Percentiles rank a stretch among this genome's conserved stretches.
Evolutionary conservation across 2,797 vertebrate genomes (phyloP).

Genomic region (Crocodylus rhombifer): DNA sequence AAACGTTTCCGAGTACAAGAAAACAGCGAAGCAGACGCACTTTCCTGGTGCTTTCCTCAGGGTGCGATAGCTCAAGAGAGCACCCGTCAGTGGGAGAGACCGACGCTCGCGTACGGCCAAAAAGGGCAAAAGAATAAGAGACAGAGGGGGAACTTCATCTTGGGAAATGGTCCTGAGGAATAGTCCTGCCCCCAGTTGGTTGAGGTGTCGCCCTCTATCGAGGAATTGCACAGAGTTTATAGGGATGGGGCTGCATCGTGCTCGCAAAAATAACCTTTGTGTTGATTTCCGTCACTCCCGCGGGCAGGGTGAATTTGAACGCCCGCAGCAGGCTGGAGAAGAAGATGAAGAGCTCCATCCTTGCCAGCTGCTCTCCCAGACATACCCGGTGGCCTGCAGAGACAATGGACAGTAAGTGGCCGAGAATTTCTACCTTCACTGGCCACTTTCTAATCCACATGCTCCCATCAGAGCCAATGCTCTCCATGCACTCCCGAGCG

Average conservation of each 20-base stretch:
- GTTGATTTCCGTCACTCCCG: neutral
- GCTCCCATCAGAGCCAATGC: neutral
- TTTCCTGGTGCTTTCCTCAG: neutral
- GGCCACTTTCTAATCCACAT: neutral
- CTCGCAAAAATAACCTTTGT: neutral
- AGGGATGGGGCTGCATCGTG: neutral
- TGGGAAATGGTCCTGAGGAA: neutral
- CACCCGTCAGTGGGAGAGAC: too few species aligned
- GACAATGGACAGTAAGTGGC: neutral
- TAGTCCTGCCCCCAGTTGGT: neutral
- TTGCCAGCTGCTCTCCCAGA: constrained; percentile 18
- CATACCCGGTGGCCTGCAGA: constrained; percentile 19
- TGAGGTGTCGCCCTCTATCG: neutral
- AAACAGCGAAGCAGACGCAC: neutral
- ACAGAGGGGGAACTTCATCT: neutral
- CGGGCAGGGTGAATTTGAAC: neutral
- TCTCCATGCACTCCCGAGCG: neutral
- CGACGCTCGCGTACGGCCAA: neutral
- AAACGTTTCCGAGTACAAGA: neutral
- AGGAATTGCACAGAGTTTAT: neutral
- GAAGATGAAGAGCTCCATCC: constrained; percentile 38
- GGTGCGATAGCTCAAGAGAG: neutral
- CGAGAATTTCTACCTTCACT: neutral
- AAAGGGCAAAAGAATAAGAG: neutral
- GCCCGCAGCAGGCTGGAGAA: constrained; percentile 29